These are phyloP conservation scores for Micrastur ruficollis DNA, from an alignment of 2,797 vertebrate species.

Conservation along the genomic window DNA sequence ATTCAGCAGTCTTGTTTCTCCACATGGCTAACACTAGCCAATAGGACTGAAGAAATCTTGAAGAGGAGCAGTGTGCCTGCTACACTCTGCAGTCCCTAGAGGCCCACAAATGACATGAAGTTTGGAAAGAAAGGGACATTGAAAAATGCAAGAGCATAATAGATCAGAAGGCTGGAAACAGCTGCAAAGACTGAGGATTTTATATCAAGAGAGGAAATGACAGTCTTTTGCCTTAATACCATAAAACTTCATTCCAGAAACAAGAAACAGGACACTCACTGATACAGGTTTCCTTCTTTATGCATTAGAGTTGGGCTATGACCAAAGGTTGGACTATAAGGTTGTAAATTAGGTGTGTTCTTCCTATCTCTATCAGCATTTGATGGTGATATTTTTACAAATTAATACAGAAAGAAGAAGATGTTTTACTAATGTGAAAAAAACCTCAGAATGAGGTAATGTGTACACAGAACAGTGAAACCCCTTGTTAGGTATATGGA, in stretches of 20 bases:
- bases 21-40: neutral
- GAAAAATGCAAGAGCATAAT: neutral
- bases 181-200: neutral
- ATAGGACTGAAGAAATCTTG: neutral
- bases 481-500: neutral
- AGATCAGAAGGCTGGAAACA: neutral
- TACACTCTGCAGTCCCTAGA: neutral
- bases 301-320: neutral
- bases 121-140: neutral
- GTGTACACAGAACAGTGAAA: neutral
- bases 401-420: fast-evolving
- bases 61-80: neutral
- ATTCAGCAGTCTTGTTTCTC: neutral
- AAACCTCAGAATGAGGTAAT: neutral
- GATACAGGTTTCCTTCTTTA: neutral
- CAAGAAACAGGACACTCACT: neutral
- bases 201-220: neutral
- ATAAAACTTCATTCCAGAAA: neutral
- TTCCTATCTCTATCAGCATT: neutral
- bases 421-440: neutral
- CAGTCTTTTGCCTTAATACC: neutral
- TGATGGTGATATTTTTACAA: neutral
- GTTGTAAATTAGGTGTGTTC: neutral
- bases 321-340: neutral
- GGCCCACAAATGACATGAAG: too few species aligned